Conservation (phyloP, 2,797 vertebrate species). For the Falco naumanni region DNA sequence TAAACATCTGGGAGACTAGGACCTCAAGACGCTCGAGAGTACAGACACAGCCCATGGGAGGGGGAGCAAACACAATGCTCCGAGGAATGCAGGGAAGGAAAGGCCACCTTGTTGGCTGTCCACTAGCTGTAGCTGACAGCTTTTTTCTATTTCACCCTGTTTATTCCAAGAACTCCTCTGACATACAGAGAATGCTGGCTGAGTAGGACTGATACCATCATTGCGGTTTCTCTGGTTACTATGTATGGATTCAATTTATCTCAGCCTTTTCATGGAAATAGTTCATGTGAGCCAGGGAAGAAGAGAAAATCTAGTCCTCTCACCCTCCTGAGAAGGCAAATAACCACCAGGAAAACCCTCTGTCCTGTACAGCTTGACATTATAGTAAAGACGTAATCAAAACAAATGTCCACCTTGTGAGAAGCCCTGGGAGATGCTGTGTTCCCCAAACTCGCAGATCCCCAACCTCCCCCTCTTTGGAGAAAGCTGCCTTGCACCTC, state of each 20-base stretch:
- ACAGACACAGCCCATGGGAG: rapidly evolving
- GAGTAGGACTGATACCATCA: neutral
- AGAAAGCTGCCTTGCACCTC: neutral
- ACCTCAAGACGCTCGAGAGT: neutral
- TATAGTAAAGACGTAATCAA: neutral
- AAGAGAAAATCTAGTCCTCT: neutral
- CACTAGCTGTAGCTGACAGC: neutral
- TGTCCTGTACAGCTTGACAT: neutral
- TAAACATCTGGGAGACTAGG: neutral
- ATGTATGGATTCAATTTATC: neutral
- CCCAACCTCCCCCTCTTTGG: neutral
- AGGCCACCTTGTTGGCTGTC: neutral
- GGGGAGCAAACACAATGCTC: rapidly evolving
- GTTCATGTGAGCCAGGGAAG: neutral
- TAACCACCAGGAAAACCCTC: neutral
- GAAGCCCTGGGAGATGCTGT: neutral
- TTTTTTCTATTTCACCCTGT: neutral
- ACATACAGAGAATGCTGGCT: neutral
- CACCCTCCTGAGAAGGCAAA: neutral
- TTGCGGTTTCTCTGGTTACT: neutral
- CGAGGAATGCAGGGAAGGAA: rapidly evolving
- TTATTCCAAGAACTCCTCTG: neutral
- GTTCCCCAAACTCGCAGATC: neutral
- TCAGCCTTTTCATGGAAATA: neutral
- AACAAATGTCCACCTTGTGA: neutral